Evolutionary conservation across 2,797 vertebrate genomes (phyloP).

Genomic region (Melanotaenia nigrans): DNA sequence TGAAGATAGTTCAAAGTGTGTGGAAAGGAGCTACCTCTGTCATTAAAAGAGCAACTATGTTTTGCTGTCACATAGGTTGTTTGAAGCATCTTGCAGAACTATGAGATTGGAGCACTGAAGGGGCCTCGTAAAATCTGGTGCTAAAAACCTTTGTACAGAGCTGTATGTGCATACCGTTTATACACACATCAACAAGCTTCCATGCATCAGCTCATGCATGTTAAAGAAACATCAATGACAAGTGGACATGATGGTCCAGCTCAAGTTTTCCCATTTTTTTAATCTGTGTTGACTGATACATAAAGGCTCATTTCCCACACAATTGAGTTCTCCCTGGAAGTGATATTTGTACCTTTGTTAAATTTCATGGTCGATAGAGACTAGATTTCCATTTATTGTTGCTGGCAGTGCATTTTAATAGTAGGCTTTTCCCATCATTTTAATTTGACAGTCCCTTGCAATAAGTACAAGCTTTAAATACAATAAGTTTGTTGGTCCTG

Average conservation of each 20-base stretch:
- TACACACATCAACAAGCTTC: neutral
- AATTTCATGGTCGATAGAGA: conserved; percentile 22
- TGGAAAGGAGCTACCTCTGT: neutral
- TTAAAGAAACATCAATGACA: conserved; percentile 1
- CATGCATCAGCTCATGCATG: neutral
- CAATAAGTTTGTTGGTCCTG: neutral
- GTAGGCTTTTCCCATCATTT: neutral
- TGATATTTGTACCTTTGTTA: conserved; percentile 20
- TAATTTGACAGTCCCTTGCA: conserved; percentile 2
- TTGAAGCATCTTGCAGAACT: neutral
- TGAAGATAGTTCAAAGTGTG: neutral
- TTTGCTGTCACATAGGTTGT: neutral
- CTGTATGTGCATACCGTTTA: no score
- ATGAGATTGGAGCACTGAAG: neutral
- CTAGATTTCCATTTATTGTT: conserved; percentile 11
- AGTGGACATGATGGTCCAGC: neutral
- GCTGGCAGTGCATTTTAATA: conserved; percentile 10
- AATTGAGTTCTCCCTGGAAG: conserved; percentile 49
- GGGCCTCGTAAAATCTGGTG: neutral
- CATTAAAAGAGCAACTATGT: neutral
- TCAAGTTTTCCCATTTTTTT: conserved; percentile 8
- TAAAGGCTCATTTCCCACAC: conserved; percentile 50
- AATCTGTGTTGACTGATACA: conserved; percentile 18
- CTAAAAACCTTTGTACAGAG: neutral
- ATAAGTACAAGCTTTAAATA: conserved; percentile 16